Base-by-base conservation (phyloP, 2,888 invertebrate species). In the Suillia variegata region DNA sequence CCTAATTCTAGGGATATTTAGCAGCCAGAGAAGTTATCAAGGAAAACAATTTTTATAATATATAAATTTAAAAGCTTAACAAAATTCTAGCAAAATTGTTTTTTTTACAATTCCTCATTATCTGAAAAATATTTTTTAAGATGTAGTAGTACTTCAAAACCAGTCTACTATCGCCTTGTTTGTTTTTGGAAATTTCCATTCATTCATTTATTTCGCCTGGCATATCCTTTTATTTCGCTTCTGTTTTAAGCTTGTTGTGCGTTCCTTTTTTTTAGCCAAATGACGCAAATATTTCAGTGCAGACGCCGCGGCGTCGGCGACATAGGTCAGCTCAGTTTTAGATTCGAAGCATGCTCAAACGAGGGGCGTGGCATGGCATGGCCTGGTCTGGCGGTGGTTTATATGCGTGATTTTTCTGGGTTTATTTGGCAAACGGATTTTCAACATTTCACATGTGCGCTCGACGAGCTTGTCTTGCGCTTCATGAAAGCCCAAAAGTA, bases 121-220 rank as follows among this genome's bases (percentile, higher is more conserved):
- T n/a, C n/a, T n/a, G n/a, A n/a, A n/a, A n/a, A n/a, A n/a, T n/a
- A n/a, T n/a, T n/a, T n/a, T n/a, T n/a, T n/a, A n/a, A n/a, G n/a
- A n/a, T n/a, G n/a, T n/a, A n/a, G n/a, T n/a, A n/a, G n/a, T n/a
- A n/a, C n/a, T n/a, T n/a, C n/a, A n/a, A n/a, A n/a, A n/a, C n/a
- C n/a, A n/a, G n/a, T 18, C 4, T 20, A 13, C 45, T 18, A 20
- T 13, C 17, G 17, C 38, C 38, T 12, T 45, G 13, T 45, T 45
- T 17, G 45, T 6, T 4, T 45, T 45, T 45, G 6, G 45, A 45
- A 18, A 45, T 45, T 45, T 38, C 38, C 38, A 38, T 38, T 38
- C 38, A 38, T 38, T n/a, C 38, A 38, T 38, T 38, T n/a, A 38
- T 38, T 38, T 38, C 38, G 38, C 13, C 38, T 38, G 38, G n/a